Base-by-base conservation (phyloP, 2,888 invertebrate genomes). In the Melangyna quadrimaculata region DNA sequence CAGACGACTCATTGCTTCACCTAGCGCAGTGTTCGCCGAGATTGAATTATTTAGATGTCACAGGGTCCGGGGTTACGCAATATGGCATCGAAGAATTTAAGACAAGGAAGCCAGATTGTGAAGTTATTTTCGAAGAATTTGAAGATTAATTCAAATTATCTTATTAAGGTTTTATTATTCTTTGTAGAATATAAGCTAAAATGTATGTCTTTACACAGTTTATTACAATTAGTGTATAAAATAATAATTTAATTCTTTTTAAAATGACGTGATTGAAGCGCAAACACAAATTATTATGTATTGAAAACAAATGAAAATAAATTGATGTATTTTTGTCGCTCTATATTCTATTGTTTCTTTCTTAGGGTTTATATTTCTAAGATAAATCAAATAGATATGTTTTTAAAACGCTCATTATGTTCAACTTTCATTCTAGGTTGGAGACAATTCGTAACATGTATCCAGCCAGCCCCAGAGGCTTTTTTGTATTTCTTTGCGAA, bases 31-130 rank as follows among this genome's bases (percentile, higher is more conserved):
- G 95, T 0, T 94, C 95, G 0, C 94, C 94, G 0, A 90, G 93
- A 73, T 90, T 96, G 14, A 90, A 92, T 8, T 91, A 91, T 27
- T 89, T 97, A 0, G 96, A 97, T 90, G 94, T 97, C 1, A 94
- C 94, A 0, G 94, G 94, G 0, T 95, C 96, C 0, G 92, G 93
- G 1, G 95, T 96, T 0, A 95, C 95, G 0, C 90, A 90, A 7
- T 89, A 91, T 0, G 96, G 95, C 0, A 93, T 96, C 0, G 92
- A 93, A n/a, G 91, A 92, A 0, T 96, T 96, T 87, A 93, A 93
- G 63, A 91, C 91, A 0, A 89, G 93, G 0, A 93, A 95, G 75
- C 95, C 95, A 0, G 93, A 95, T 35, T 95, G 95, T 87, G 91
- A 93, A 61, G 92, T 95, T 17, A 88, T 93, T 32, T 92, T 91